These are phyloP conservation scores for Gobionotothen gibberifrons DNA, from an alignment of 2,797 vertebrate genomes.

Conservation along the genomic window DNA sequence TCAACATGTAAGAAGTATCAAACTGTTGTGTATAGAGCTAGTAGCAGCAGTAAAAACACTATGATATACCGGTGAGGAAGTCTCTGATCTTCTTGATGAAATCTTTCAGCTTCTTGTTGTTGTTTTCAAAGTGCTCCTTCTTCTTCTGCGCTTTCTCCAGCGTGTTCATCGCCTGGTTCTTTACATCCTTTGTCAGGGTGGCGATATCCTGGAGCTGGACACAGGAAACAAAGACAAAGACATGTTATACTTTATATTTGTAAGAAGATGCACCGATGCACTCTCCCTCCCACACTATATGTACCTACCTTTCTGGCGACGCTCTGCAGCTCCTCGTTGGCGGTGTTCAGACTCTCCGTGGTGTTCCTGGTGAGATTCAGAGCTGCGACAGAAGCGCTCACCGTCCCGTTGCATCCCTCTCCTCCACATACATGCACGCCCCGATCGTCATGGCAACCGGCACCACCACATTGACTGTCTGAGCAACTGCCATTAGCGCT, in stretches of 20 bases:
- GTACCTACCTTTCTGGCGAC: constrained; percentile 83
- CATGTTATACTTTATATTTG: too few species aligned
- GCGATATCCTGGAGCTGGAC: constrained; percentile 87
- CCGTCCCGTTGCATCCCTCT: constrained; percentile 81
- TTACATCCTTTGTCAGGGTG: constrained; percentile 81
- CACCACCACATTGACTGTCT: constrained; percentile 82
- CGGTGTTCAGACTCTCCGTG: constrained; percentile 72
- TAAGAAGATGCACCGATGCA: not conserved
- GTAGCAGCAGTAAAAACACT: not conserved
- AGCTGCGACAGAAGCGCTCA: constrained; percentile 77
- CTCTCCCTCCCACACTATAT: not conserved
- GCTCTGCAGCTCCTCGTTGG: constrained; percentile 76
- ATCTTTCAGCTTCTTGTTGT: constrained; percentile 85
- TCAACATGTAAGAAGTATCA: too few species aligned
- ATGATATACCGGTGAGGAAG: constrained; percentile 87
- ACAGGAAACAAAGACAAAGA: not conserved
- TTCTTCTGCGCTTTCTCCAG: constrained; percentile 83
- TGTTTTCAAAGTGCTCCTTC: constrained; percentile 82
- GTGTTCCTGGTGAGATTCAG: constrained; percentile 70
- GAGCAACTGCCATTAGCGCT: constrained; percentile 75
- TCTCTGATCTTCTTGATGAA: constrained; percentile 89
- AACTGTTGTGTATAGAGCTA: not conserved
- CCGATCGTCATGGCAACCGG: constrained; percentile 80
- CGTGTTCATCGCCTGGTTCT: constrained; percentile 77
- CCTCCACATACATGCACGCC: constrained; percentile 83